Percentiles rank a stretch among this genome's conserved stretches.
phyloP scores from a whole-genome alignment of 2,888 invertebrate species.

The Panorpa germanica region DNA sequence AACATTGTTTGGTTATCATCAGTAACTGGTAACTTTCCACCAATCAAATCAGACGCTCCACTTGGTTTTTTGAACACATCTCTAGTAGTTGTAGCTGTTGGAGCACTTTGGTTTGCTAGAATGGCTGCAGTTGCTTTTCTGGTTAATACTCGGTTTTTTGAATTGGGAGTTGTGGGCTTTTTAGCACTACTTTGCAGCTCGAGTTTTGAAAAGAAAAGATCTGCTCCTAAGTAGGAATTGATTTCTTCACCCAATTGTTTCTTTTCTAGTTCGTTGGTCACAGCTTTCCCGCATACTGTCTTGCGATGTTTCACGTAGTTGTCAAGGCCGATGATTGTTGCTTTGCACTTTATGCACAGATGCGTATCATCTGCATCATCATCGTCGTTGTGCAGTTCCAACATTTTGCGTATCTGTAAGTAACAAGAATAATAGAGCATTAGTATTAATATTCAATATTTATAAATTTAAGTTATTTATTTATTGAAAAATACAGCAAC shows the following conservation, averaged over 20 bases:
- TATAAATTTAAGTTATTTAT: no score
- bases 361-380: conserved; percentile 71
- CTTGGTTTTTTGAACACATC: conserved; percentile 28
- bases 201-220: conserved; percentile 72
- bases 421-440: no score
- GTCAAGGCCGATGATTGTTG: conserved; percentile 65
- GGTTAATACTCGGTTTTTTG: conserved; percentile 23
- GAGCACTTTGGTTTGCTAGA: conserved; percentile 21
- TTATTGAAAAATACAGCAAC: no score
- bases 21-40: no score
- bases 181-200: conserved; percentile 58
- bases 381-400: conserved; percentile 24
- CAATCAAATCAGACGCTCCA: conserved; percentile 43
- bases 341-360: conserved; percentile 72
- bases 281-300: conserved; percentile 37
- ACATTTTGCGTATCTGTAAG: conserved; percentile 26
- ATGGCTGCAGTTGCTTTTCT: conserved; percentile 24
- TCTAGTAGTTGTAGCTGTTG: conserved; percentile 11
- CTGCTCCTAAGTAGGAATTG: conserved; percentile 49
- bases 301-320: conserved; percentile 75
- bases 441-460: no score
- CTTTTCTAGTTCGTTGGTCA: conserved; percentile 16
- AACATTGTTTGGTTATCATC: no score
- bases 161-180: conserved; percentile 23
- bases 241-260: conserved; percentile 20